phyloP scores from a whole-genome alignment of 2,888 invertebrate genomes.

The Polydrusus cervinus region DNA sequence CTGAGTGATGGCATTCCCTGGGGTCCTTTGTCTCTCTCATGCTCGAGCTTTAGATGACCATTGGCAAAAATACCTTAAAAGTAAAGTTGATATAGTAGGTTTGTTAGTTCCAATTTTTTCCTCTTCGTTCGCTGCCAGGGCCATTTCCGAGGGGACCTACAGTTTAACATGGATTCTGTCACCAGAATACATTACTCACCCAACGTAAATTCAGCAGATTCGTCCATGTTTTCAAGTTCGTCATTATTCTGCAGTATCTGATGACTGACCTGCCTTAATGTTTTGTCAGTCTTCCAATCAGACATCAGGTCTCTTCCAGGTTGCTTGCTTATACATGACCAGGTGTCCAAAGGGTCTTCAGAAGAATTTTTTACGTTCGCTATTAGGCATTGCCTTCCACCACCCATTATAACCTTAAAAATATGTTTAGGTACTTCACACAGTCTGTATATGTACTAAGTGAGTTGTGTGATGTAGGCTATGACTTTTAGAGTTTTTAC shows the following conservation, averaged over 20 bases:
- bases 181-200: constrained; percentile 71
- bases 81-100: no score
- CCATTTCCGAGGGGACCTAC: no score
- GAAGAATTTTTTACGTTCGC: constrained; percentile 73
- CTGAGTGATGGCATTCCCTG: constrained; percentile 85
- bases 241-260: constrained; percentile 80
- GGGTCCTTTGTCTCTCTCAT: constrained; percentile 77
- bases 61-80: constrained; percentile 84
- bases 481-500: constrained; percentile 43
- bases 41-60: constrained; percentile 84
- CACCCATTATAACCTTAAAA: constrained; percentile 86
- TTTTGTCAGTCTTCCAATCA: constrained; percentile 77
- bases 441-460: no score
- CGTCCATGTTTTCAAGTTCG: constrained; percentile 77
- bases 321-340: constrained; percentile 80
- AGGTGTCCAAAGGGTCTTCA: constrained; percentile 72
- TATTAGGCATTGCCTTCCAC: constrained; percentile 82
- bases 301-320: constrained; percentile 86
- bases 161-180: background rate
- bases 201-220: constrained; percentile 82
- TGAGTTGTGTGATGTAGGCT: no score
- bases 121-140: no score
- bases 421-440: background rate
- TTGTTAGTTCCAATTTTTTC: no score
- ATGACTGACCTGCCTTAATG: constrained; percentile 72